phyloP scores from a whole-genome alignment of 2,797 vertebrate species.

The Alosa sapidissima region DNA sequence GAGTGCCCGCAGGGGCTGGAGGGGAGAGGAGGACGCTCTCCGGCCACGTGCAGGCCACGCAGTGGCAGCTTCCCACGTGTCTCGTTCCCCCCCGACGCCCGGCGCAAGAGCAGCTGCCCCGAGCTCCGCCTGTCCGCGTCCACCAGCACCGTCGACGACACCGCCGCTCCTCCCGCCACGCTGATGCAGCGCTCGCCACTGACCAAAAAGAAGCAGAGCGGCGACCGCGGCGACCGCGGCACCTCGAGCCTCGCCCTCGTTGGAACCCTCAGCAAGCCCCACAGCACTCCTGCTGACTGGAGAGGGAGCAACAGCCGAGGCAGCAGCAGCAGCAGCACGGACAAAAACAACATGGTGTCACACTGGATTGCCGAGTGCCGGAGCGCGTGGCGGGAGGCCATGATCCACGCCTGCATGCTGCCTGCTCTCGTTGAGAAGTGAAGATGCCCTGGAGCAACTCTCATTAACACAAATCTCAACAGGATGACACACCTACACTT shows the following conservation, averaged over 20 bases:
- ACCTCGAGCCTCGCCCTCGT: conserved; percentile 15
- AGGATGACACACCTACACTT: neutral
- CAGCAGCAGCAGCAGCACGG: neutral
- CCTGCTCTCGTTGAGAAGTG: conserved; percentile 84
- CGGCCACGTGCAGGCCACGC: conserved; percentile 47
- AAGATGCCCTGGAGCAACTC: neutral
- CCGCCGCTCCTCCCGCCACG: neutral
- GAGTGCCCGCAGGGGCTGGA: conserved; percentile 6
- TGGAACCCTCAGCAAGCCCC: conserved; percentile 34
- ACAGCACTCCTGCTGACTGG: conserved; percentile 37
- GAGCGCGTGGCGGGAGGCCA: conserved; percentile 80
- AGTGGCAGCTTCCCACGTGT: conserved; percentile 64
- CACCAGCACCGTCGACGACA: rapidly evolving
- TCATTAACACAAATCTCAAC: neutral
- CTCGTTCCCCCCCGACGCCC: conserved; percentile 62
- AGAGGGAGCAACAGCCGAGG: conserved; percentile 42
- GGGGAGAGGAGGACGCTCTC: conserved; percentile 31
- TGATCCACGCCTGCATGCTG: conserved; percentile 78
- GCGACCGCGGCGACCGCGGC: conserved; percentile 35
- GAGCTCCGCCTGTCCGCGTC: conserved; percentile 56
- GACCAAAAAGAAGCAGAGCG: conserved; percentile 50
- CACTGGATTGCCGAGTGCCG: conserved; percentile 84
- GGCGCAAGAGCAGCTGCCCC: conserved; percentile 68
- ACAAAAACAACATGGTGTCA: conserved; percentile 74
- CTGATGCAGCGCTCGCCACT: conserved; percentile 32